These are phyloP conservation scores for Ceriagrion tenellum DNA, from an alignment of 2,888 invertebrate species.

Conservation along the genomic window DNA sequence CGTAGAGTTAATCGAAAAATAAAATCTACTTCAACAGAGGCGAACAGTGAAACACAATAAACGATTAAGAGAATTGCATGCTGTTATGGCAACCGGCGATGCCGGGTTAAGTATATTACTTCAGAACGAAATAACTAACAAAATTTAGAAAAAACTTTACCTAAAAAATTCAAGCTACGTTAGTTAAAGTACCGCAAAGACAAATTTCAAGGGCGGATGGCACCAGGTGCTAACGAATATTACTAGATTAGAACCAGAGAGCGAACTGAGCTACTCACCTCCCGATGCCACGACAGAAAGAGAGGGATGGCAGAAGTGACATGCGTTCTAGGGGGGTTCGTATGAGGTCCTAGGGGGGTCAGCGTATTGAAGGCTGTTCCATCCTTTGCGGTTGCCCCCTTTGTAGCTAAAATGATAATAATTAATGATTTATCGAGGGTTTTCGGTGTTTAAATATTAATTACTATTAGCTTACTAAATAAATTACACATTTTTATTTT, in stretches of 20 bases:
- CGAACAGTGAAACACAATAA: not conserved
- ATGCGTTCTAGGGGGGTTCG: constrained; percentile 68
- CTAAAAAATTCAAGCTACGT: constrained; percentile 69
- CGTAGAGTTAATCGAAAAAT: not conserved
- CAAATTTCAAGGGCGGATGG: not conserved
- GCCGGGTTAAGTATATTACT: constrained; percentile 45
- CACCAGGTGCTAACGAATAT: not conserved
- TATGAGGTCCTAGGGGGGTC: constrained; percentile 63
- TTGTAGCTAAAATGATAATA: not conserved
- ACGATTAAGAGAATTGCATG: not conserved
- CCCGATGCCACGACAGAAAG: constrained; percentile 76
- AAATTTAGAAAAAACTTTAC: constrained; percentile 70
- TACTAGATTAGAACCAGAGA: constrained; percentile 54
- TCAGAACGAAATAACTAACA: constrained; percentile 70
- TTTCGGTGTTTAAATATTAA: too few species aligned
- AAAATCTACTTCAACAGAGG: not conserved
- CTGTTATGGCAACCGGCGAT: constrained; percentile 67
- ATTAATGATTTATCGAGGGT: not conserved
- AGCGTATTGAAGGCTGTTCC: constrained; percentile 56
- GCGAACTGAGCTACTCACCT: constrained; percentile 74
- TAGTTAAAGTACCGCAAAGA: constrained; percentile 48
- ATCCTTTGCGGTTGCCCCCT: not conserved
- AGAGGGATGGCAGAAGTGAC: constrained; percentile 74
- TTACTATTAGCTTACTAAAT: not conserved
- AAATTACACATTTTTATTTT: not conserved